Evolutionary conservation across 2,888 invertebrate species (phyloP).

Genomic region (Anorthoa munda): DNA sequence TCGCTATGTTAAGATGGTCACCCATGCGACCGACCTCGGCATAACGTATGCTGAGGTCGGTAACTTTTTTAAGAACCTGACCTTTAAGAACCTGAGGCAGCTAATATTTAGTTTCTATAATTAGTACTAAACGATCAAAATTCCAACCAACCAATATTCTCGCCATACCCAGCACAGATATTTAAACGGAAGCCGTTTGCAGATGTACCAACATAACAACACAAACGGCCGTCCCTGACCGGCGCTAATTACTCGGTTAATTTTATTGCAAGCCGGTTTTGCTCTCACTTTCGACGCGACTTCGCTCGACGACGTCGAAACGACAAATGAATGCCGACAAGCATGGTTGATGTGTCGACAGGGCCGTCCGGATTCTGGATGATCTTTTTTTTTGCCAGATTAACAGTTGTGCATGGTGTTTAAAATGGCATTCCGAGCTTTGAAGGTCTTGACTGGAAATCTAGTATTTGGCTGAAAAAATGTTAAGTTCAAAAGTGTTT

Average conservation of each 20-base stretch:
- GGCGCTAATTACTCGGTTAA: conserved; percentile 73
- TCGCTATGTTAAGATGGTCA: too few relatives aligned
- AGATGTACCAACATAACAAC: conserved; percentile 52
- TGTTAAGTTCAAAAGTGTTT: too few relatives aligned
- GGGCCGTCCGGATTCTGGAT: conserved; percentile 49
- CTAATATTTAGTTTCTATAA: too few relatives aligned
- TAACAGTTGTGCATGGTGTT: conserved; percentile 15
- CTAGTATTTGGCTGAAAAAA: background rate
- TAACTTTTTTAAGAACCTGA: too few relatives aligned
- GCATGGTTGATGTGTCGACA: conserved; percentile 46
- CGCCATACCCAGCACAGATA: conserved; percentile 9
- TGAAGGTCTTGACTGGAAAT: background rate
- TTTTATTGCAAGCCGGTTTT: conserved; percentile 66
- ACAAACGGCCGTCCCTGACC: conserved; percentile 67
- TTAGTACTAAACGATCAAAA: background rate
- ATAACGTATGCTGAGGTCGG: too few relatives aligned
- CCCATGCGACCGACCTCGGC: too few relatives aligned
- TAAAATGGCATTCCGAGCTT: background rate
- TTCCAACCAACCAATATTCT: conserved; percentile 3
- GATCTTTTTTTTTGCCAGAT: background rate
- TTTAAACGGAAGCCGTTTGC: conserved; percentile 52
- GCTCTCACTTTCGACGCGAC: conserved; percentile 72
- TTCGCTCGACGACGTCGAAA: conserved; percentile 49
- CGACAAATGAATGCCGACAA: conserved; percentile 67
- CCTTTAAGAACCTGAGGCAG: too few relatives aligned